phyloP scores from a whole-genome alignment of 1,140 invertebrate genomes.

The Tetragonula clypearis region DNA sequence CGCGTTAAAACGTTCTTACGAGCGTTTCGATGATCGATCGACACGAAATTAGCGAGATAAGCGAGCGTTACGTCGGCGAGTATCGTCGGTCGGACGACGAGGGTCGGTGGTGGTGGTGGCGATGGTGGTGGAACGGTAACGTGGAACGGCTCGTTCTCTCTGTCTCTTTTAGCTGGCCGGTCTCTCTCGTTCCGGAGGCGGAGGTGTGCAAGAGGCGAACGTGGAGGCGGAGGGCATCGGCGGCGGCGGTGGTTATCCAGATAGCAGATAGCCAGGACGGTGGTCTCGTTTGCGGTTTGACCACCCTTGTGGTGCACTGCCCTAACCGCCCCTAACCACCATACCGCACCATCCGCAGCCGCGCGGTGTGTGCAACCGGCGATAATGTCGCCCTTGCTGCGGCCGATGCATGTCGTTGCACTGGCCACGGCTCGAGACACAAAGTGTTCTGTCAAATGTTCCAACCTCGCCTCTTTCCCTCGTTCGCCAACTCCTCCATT shows the following conservation, averaged over 20 bases:
- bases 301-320: conserved; percentile 78
- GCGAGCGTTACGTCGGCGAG: conserved; percentile 42
- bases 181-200: conserved; percentile 24
- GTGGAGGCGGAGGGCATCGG: conserved; percentile 40
- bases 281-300: conserved; percentile 80
- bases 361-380: conserved; percentile 67
- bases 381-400: conserved; percentile 73
- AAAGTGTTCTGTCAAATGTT: conserved; percentile 27
- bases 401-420: conserved; percentile 66
- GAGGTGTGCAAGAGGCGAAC: conserved; percentile 57
- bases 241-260: conserved; percentile 78
- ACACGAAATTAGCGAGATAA: conserved; percentile 68
- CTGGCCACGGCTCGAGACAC: conserved; percentile 55
- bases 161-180: neutral
- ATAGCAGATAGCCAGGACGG: conserved; percentile 79
- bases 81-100: conserved; percentile 38
- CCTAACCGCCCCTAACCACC: conserved; percentile 76
- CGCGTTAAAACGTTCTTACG: conserved; percentile 52
- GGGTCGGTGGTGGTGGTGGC: no score
- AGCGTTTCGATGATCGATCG: conserved; percentile 60
- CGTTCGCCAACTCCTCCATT: neutral
- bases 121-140: neutral
- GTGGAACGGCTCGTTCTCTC: neutral
- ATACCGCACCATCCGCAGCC: conserved; percentile 69
- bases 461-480: neutral